phyloP scores from a whole-genome alignment of 2,797 vertebrate genomes.

The Eulemur rubriventer region DNA sequence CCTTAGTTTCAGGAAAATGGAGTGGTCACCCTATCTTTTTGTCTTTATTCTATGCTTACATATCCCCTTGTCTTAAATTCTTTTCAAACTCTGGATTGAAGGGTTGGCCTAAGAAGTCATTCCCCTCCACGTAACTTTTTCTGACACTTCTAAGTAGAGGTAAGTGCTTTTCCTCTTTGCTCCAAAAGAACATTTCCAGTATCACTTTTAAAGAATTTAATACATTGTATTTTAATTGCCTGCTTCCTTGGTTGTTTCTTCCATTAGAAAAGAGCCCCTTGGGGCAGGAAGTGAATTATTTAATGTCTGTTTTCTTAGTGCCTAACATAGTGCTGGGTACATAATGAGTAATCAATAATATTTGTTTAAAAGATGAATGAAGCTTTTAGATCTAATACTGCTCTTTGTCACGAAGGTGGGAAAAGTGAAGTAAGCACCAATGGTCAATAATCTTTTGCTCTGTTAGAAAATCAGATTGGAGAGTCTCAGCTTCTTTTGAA shows the following conservation, averaged over 20 bases:
- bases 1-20: background rate
- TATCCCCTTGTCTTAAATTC: background rate
- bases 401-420: conserved; percentile 13
- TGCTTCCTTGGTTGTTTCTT: background rate
- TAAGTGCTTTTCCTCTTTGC: background rate
- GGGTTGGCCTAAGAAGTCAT: background rate
- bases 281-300: background rate
- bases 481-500: conserved; percentile 21
- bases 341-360: conserved; percentile 43
- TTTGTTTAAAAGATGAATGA: conserved; percentile 58
- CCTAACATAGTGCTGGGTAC: background rate
- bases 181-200: background rate
- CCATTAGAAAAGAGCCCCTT: background rate
- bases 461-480: conserved; percentile 52
- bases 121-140: background rate
- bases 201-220: background rate
- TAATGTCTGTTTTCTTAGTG: background rate
- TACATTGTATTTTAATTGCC: background rate
- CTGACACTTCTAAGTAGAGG: background rate
- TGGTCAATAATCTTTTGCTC: conserved; percentile 36
- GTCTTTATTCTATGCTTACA: background rate
- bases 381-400: conserved; percentile 47
- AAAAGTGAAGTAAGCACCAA: conserved; percentile 35
- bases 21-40: background rate
- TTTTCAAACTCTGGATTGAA: conserved; percentile 2